These are phyloP conservation scores for Argopecten irradians DNA, from an alignment of 1,140 invertebrate genomes.

Conservation along the genomic window DNA sequence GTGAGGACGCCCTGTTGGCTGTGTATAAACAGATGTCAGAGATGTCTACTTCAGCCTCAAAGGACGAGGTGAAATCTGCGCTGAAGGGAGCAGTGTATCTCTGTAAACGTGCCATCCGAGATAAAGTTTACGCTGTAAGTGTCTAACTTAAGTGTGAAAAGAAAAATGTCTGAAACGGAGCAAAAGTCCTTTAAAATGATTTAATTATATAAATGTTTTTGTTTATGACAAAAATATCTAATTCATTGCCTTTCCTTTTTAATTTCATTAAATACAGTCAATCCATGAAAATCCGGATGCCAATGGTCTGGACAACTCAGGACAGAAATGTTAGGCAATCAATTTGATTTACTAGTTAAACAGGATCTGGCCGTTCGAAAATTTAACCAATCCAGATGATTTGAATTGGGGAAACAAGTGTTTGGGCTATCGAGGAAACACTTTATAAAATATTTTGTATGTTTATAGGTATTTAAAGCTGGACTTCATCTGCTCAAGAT, in stretches of 20 bases:
- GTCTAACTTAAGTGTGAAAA: conserved; percentile 24
- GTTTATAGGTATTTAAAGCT: conserved; percentile 73
- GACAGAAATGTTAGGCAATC: too few relatives aligned
- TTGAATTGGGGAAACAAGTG: too few relatives aligned
- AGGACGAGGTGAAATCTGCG: conserved; percentile 72
- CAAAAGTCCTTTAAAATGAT: background rate
- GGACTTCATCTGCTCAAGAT: conserved; percentile 71
- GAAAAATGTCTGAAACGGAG: background rate
- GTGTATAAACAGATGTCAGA: conserved; percentile 84
- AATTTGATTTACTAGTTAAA: too few relatives aligned
- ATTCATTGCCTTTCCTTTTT: background rate
- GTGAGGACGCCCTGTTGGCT: conserved; percentile 90
- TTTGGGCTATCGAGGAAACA: too few relatives aligned
- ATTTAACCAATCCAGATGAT: too few relatives aligned
- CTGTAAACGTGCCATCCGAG: conserved; percentile 72
- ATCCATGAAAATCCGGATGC: too few relatives aligned
- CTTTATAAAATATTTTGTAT: conserved; percentile 30
- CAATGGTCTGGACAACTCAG: too few relatives aligned
- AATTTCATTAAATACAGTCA: too few relatives aligned
- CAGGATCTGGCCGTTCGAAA: too few relatives aligned
- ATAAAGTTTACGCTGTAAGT: conserved; percentile 76
- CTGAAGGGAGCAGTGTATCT: conserved; percentile 72
- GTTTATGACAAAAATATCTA: background rate
- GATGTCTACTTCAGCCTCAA: conserved; percentile 59
- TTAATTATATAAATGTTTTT: background rate